Evolutionary conservation across 2,888 invertebrate species (phyloP), one percentile per base, ranked within the genome.

Genomic region (Chloroclystis v-ata): DNA sequence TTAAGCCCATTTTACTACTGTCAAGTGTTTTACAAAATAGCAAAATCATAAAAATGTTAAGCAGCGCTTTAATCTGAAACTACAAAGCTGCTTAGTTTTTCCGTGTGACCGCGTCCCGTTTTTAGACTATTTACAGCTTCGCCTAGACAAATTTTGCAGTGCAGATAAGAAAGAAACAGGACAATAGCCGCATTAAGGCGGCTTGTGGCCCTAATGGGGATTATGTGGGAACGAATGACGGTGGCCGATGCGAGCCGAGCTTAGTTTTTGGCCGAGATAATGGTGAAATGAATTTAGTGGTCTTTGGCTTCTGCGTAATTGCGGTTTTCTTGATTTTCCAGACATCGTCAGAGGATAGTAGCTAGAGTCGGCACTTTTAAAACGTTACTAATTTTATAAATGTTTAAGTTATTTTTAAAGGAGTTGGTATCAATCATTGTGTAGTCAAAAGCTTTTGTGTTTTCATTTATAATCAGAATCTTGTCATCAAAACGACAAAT

Each of bases 141-240:
- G 80, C 85, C 83, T 83, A 84, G 84, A 87, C 84, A 85, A 86
- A 86, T 87, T 86, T 83, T 76, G 74, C 71, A 63, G 65, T 50
- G 61, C 41, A 82, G 86, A 86, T 86, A 86, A 84, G 86, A 85
- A 86, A 86, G 83, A 83, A 82, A 76, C 76, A 78, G 76, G 72
- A 82, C 78, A 76, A 72, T 69, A 69, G 78, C 72, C 69, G 76
- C 67, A 79, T 81, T 79, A 81, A 68, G 70, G 49, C 66, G 75
- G 75, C 75, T 69, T 73, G 59, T 75, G 79, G 69, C 70, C 69
- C 72, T 82, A 80, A 78, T 72, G 69, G 71, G 83, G 82, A 79
- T 82, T 79, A 82, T 65, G 60, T 62, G 65, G 65, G 66, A 69
- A 80, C 75, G 71, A 72, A 75, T 69, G 76, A 74, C 67, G 69